Conservation (phyloP, 2,113 vertebrate genomes). For the Sus scrofa region DNA sequence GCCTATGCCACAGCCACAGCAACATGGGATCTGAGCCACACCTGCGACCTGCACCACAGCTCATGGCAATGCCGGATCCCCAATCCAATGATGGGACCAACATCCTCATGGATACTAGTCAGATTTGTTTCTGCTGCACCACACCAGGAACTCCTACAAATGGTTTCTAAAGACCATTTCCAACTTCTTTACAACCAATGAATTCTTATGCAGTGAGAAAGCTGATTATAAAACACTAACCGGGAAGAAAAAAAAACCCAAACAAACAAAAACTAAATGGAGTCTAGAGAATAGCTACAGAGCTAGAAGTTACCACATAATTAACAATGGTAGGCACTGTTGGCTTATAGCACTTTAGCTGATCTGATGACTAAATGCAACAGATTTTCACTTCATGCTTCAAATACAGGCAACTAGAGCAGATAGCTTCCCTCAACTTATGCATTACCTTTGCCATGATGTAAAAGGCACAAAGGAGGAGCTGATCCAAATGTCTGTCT, state of each 20-base stretch:
- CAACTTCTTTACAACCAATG: neutral
- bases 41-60: too few relatives aligned
- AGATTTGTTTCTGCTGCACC: too few relatives aligned
- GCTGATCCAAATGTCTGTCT: conserved; percentile 96
- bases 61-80: too few relatives aligned
- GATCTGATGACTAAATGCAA: conserved; percentile 49
- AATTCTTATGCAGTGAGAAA: conserved; percentile 30
- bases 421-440: neutral
- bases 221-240: conserved; percentile 18
- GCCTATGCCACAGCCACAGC: too few relatives aligned
- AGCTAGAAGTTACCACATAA: conserved; percentile 1
- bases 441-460: conserved; percentile 94
- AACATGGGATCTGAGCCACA: too few relatives aligned
- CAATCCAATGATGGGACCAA: too few relatives aligned
- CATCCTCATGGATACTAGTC: too few relatives aligned
- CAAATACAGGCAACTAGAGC: neutral
- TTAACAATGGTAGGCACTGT: neutral
- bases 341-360: neutral
- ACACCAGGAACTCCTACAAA: neutral
- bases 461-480: conserved; percentile 96
- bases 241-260: neutral
- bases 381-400: neutral
- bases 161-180: conserved; percentile 9
- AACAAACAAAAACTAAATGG: neutral
- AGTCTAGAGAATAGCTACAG: neutral